These are phyloP conservation scores for Phenganax subtilis DNA, from an alignment of 92 coral and sea anemone genomes.

Conservation along the genomic window DNA sequence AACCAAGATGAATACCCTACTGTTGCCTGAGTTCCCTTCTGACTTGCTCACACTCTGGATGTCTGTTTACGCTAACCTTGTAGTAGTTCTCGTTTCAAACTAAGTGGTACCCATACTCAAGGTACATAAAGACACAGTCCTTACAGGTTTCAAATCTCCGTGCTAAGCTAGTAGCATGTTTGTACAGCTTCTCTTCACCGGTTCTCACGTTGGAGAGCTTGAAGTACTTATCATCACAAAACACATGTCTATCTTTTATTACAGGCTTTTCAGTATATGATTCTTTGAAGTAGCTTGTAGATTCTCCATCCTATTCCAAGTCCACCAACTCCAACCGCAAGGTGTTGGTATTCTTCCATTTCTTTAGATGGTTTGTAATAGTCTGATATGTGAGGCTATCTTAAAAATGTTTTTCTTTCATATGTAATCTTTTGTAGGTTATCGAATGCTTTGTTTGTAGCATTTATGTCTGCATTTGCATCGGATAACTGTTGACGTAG, in stretches of 20 bases:
- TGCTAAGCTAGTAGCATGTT: not conserved
- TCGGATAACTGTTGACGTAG: not conserved
- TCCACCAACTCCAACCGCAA: not conserved
- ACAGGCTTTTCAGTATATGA: not conserved
- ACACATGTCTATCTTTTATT: not conserved
- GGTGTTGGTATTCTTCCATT: not conserved
- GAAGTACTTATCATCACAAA: not conserved
- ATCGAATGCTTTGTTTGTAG: constrained; percentile 1
- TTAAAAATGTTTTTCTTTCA: too few species aligned
- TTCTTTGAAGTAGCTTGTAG: too few species aligned
- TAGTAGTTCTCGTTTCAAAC: not conserved
- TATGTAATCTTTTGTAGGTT: too few species aligned
- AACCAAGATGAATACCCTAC: not conserved
- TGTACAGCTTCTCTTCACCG: not conserved
- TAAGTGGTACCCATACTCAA: not conserved
- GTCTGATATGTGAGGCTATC: too few species aligned
- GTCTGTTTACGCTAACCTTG: not conserved
- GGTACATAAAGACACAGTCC: not conserved
- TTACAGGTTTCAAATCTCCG: not conserved
- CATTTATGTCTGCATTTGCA: not conserved
- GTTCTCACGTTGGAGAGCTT: not conserved
- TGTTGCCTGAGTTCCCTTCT: not conserved
- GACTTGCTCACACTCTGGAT: not conserved
- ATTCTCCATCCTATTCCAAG: not conserved
- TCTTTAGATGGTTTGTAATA: not conserved